phyloP scores from a whole-genome alignment of 1,140 invertebrate genomes.

The Cheumatopsyche charites region DNA sequence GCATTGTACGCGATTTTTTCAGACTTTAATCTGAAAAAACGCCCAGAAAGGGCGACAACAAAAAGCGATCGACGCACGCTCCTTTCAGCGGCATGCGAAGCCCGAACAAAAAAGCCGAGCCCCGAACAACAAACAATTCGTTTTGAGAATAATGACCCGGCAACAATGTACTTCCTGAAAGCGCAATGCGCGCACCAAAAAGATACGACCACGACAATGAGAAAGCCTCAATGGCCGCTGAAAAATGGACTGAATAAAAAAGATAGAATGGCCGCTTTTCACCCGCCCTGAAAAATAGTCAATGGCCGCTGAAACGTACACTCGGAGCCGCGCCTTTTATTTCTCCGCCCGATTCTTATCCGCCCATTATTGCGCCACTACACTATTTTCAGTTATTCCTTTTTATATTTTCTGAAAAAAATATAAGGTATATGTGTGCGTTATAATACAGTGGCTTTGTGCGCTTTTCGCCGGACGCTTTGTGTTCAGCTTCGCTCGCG shows the following conservation, averaged over 20 bases:
- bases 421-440: too few species aligned
- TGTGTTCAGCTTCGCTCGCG: too few species aligned
- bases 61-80: slow-evolving; percentile 30
- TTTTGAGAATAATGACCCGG: slow-evolving; percentile 45
- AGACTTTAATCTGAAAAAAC: too few species aligned
- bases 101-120: slow-evolving; percentile 38
- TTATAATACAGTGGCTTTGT: too few species aligned
- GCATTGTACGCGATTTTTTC: too few species aligned
- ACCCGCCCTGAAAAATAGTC: slow-evolving; percentile 43
- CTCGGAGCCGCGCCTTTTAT: slow-evolving; percentile 19
- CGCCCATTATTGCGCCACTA: slow-evolving; percentile 22
- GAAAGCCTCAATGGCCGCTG: slow-evolving; percentile 42
- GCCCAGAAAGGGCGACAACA: neutral
- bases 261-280: slow-evolving; percentile 41
- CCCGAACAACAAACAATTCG: slow-evolving; percentile 44
- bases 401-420: too few species aligned
- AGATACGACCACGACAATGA: slow-evolving; percentile 35
- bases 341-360: slow-evolving; percentile 22
- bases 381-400: slow-evolving; percentile 7
- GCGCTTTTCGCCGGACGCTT: too few species aligned
- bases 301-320: slow-evolving; percentile 36
- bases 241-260: slow-evolving; percentile 43
- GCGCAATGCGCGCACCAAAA: slow-evolving; percentile 45
- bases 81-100: slow-evolving; percentile 11
- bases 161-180: slow-evolving; percentile 48